Percentiles rank a stretch among this genome's conserved stretches.
These are phyloP conservation scores for Hydrochoerus hydrochaeris DNA, from an alignment of 2,113 vertebrate species.

Conservation along the genomic window DNA sequence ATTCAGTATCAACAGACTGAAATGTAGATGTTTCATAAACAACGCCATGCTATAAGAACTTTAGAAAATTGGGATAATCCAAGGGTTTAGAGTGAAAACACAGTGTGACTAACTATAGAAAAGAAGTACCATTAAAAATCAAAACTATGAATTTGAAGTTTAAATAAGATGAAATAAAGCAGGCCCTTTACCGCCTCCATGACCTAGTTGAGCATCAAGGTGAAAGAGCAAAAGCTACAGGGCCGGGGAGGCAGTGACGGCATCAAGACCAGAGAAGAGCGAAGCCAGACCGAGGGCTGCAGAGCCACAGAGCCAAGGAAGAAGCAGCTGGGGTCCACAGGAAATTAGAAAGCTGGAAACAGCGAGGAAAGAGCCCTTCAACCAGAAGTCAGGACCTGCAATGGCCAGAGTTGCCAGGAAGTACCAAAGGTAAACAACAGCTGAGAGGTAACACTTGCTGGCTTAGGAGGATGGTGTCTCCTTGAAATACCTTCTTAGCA, in stretches of 20 bases:
- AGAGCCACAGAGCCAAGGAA: not conserved
- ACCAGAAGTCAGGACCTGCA: not conserved
- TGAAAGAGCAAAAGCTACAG: not conserved
- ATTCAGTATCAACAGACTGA: not conserved
- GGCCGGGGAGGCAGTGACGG: not conserved
- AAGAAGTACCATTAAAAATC: not conserved
- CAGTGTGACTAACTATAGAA: not conserved
- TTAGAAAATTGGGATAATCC: conserved; percentile 21
- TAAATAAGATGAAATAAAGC: not conserved
- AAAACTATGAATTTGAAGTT: conserved; percentile 40
- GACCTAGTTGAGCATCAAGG: not conserved
- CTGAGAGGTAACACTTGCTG: not conserved
- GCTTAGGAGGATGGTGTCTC: not conserved
- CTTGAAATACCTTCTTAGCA: not conserved
- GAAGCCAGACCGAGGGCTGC: not conserved
- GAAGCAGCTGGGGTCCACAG: not conserved
- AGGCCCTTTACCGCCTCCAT: not conserved
- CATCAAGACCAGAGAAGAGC: not conserved
- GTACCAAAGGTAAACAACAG: not conserved
- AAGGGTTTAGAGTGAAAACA: conserved; percentile 42
- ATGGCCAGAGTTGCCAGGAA: not conserved
- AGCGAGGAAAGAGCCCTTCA: not conserved
- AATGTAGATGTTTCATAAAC: not conserved
- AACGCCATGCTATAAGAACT: not conserved
- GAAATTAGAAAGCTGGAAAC: not conserved